These are phyloP conservation scores for Bradypodion pumilum DNA, from an alignment of 2,797 vertebrate species.

Conservation along the genomic window DNA sequence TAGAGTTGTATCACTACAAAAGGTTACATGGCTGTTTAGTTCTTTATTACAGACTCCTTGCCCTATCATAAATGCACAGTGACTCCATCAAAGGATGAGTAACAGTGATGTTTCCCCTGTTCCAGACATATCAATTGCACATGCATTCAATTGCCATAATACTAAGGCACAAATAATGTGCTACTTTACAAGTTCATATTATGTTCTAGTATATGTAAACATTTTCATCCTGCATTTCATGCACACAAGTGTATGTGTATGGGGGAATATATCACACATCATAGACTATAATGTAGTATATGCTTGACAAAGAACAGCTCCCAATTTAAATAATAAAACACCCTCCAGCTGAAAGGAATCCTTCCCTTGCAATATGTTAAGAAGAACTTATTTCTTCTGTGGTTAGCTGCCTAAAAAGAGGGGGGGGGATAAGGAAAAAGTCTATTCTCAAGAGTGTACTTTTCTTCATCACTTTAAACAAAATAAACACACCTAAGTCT, in stretches of 20 bases:
- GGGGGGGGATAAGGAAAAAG: conserved; percentile 3
- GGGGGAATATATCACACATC: conserved; percentile 66
- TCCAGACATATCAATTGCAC: conserved; percentile 20
- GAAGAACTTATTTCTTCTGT: conserved; percentile 80
- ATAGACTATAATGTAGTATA: conserved; percentile 70
- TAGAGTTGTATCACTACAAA: not conserved
- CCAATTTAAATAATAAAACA: conserved; percentile 80
- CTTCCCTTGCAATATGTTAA: conserved; percentile 80
- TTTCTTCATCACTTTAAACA: conserved; percentile 40
- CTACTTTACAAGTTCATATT: conserved; percentile 43
- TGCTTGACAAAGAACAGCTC: conserved; percentile 74
- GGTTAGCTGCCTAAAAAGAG: conserved; percentile 77
- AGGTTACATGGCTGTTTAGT: not conserved
- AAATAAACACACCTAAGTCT: conserved; percentile 43
- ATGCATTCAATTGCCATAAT: conserved; percentile 25
- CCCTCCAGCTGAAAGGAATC: conserved; percentile 82
- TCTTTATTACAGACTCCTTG: not conserved
- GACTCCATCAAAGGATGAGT: not conserved
- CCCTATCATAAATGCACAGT: not conserved
- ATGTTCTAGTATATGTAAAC: conserved; percentile 50
- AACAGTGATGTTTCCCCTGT: not conserved
- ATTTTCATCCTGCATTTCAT: conserved; percentile 57
- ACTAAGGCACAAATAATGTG: conserved; percentile 41
- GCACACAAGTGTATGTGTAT: conserved; percentile 62
- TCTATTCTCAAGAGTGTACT: conserved; percentile 72